phyloP scores from a whole-genome alignment of 2,113 vertebrate species.

The Colaptes auratus region DNA sequence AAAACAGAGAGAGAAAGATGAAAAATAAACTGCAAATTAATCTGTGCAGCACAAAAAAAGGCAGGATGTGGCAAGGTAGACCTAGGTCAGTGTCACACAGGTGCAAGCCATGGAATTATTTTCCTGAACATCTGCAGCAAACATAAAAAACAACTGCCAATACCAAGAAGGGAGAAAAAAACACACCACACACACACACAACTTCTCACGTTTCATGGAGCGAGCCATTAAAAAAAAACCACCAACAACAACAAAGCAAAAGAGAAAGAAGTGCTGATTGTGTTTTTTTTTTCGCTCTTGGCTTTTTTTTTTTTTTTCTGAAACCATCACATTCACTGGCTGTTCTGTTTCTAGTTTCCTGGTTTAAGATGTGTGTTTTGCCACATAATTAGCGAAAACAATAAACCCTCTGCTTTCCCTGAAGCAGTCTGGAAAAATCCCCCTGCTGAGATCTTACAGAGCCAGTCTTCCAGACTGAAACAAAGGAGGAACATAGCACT shows the following conservation, averaged over 20 bases:
- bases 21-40: constrained; percentile 40
- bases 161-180: background rate
- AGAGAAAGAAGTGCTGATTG: background rate
- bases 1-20: background rate
- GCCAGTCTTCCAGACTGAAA: constrained; percentile 47
- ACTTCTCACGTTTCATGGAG: background rate
- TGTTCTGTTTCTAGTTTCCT: constrained; percentile 11
- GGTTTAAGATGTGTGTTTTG: constrained; percentile 30
- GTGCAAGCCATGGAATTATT: constrained; percentile 55
- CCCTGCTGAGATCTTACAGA: background rate
- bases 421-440: constrained; percentile 35
- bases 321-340: background rate
- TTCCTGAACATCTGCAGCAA: constrained; percentile 76
- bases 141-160: constrained; percentile 42
- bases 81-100: constrained; percentile 58
- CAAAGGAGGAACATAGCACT: constrained; percentile 42
- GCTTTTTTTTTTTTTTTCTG: background rate
- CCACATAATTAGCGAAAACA: constrained; percentile 43
- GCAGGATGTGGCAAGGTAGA: constrained; percentile 39
- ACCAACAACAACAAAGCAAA: background rate
- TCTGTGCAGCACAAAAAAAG: constrained; percentile 36
- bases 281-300: no score
- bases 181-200: background rate
- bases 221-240: constrained; percentile 41
- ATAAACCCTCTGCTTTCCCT: constrained; percentile 18